These are phyloP conservation scores for Panopea generosa DNA, from an alignment of 2,888 invertebrate species.

Conservation along the genomic window DNA sequence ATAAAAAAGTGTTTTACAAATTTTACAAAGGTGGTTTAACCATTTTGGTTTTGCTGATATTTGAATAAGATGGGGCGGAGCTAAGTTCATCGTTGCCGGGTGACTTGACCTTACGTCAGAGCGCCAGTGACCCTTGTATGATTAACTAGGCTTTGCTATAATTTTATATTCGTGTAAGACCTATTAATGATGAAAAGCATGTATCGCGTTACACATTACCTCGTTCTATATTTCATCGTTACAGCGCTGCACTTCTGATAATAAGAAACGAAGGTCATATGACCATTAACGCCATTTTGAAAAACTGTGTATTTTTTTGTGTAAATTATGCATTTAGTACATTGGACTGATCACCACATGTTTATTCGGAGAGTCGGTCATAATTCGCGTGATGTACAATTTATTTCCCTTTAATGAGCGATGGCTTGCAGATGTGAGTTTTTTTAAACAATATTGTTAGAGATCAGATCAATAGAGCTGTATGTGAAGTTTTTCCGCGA, in stretches of 20 bases:
- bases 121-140: conserved; percentile 51
- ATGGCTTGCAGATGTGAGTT: too few relatives aligned
- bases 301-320: too few relatives aligned
- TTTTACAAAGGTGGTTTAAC: too few relatives aligned
- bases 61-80: conserved; percentile 27
- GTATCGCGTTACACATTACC: conserved; percentile 31
- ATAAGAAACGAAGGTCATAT: conserved; percentile 35
- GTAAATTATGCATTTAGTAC: too few relatives aligned
- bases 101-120: conserved; percentile 46
- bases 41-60: neutral
- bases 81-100: conserved; percentile 38
- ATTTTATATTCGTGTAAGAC: conserved; percentile 40
- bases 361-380: too few relatives aligned
- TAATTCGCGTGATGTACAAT: too few relatives aligned
- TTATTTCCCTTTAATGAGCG: too few relatives aligned
- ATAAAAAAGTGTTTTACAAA: too few relatives aligned
- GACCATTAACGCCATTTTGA: conserved; percentile 6
- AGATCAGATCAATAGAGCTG: too few relatives aligned
- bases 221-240: conserved; percentile 38
- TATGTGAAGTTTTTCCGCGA: too few relatives aligned
- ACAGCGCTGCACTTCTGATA: conserved; percentile 47
- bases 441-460: too few relatives aligned
- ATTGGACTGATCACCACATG: too few relatives aligned
- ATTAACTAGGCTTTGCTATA: conserved; percentile 46
- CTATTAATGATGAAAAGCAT: conserved; percentile 44